Percentiles rank a stretch among this genome's conserved stretches.
phyloP scores from a whole-genome alignment of 2,888 invertebrate genomes.

The Dolomedes plantarius region DNA sequence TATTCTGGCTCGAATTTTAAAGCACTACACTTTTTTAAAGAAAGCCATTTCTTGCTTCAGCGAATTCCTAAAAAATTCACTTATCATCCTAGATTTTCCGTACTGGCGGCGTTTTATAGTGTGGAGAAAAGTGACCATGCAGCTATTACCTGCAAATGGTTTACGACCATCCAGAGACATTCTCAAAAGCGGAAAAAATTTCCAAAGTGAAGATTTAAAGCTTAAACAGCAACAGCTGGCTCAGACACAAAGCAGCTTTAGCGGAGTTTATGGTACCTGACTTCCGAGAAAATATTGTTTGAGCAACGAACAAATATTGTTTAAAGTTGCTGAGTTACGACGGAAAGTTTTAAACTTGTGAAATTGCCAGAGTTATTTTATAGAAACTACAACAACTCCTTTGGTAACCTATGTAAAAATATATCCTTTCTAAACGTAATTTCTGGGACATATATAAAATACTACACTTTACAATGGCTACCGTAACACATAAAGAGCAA shows the following conservation, averaged over 20 bases:
- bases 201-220: background rate
- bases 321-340: background rate
- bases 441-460: no score
- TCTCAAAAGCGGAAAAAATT: background rate
- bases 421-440: no score
- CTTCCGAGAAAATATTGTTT: background rate
- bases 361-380: background rate
- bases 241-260: background rate
- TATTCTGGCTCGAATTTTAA: no score
- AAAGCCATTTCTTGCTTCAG: no score
- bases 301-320: background rate
- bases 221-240: background rate
- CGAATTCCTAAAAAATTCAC: no score
- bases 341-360: background rate
- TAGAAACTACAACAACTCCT: background rate
- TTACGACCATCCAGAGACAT: background rate
- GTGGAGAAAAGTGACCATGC: background rate
- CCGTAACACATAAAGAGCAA: no score
- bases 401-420: no score
- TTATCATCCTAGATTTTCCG: no score
- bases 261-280: background rate
- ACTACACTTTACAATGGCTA: no score
- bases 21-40: no score
- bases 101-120: background rate
- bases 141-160: background rate